Evolutionary conservation across 2,888 invertebrate genomes (phyloP).

Genomic region (Sphaerophoria taeniata): DNA sequence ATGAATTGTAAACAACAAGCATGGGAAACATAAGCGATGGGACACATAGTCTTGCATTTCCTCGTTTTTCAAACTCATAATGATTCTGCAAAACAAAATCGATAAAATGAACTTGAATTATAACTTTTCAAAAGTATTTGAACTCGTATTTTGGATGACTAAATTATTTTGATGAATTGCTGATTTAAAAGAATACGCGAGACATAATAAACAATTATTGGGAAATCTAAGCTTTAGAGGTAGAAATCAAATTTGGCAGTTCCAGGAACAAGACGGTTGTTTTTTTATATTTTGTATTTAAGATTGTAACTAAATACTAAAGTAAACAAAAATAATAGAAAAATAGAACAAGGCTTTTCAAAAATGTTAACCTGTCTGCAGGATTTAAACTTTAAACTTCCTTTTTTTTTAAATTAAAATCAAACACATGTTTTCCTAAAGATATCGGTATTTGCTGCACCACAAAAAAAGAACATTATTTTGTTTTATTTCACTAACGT

Average conservation of each 20-base stretch:
- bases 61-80: neutral
- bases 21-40: neutral
- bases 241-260: neutral
- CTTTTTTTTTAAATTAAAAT: too few species aligned
- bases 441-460: too few species aligned
- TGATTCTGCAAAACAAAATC: neutral
- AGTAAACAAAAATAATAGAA: too few species aligned
- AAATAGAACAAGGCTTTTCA: too few species aligned
- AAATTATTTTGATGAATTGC: neutral
- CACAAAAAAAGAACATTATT: too few species aligned
- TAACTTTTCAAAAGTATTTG: neutral
- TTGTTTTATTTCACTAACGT: too few species aligned
- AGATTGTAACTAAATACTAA: too few species aligned
- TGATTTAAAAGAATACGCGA: neutral
- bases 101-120: neutral
- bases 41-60: neutral
- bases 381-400: too few species aligned
- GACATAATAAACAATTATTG: neutral
- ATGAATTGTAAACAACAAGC: neutral
- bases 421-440: too few species aligned
- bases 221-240: neutral
- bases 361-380: too few species aligned
- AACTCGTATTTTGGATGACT: neutral
- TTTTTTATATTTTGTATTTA: too few species aligned
- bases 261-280: too few species aligned